Evolutionary conservation across 2,888 invertebrate species (phyloP), one percentile per base, ranked within the genome.

Genomic region (Tinea semifulvella): DNA sequence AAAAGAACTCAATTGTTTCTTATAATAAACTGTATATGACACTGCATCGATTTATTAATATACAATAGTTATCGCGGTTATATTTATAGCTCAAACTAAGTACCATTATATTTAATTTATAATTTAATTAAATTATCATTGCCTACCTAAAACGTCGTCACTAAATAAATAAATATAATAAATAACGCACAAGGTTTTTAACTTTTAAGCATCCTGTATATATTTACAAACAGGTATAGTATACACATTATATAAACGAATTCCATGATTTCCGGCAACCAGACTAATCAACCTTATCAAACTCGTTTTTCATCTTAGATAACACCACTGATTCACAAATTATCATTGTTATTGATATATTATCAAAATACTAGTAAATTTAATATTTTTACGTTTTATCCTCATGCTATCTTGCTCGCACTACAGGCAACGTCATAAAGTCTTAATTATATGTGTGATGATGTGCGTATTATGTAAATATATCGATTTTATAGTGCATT

Each of bases 331-430:
- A 40, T 22, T 40, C 40, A 40, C 40, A 13, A 17, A 22, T 38
- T 40, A 40, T 40, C 40, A 40, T 40, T 40, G n/a, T 22, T 40
- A 40, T 40, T 40, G 40, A 40, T 40, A 22, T 22, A 17, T 11
- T 40, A 40, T 22, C 40, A 17, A 40, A 40, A 40, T 22, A 20
- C 22, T 40, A 40, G 40, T 40, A 40, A 40, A 40, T 40, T 13
- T 38, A 22, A 22, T 63, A 63, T 62, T 61, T 66, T 55, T 66
- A 67, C 67, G 65, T 75, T 40, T 40, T 79, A 65, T 79, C 77
- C 77, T 79, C 77, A 76, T 53, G 49, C 66, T 42, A 31, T 76
- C 73, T 59, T 66, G 49, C 60, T 75, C 67, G 48, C 48, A 46
- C 60, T 46, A 53, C 47, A 40, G 40, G 18, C 45, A 42, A 49